Evolutionary conservation across 2,113 vertebrate species (phyloP).

Genomic region (Crotalus horridus): DNA sequence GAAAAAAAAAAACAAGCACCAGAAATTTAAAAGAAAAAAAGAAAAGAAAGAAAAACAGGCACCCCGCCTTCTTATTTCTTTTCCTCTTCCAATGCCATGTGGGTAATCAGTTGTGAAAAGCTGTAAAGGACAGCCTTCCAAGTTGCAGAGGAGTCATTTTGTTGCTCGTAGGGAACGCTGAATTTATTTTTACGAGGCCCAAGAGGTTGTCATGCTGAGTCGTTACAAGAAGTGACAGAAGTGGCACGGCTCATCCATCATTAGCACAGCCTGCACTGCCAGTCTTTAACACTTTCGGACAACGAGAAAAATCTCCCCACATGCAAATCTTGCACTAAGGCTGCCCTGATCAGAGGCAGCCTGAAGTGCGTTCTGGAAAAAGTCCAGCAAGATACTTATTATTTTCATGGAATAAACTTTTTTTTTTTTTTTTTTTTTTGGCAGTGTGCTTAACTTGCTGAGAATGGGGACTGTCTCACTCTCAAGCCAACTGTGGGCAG

Average conservation of each 20-base stretch:
- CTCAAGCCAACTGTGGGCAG: neutral
- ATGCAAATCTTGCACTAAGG: neutral
- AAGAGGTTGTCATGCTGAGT: constrained; percentile 45
- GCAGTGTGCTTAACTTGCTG: neutral
- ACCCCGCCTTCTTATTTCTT: neutral
- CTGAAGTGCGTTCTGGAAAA: neutral
- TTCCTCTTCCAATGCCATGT: accelerated
- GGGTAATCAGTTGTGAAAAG: neutral
- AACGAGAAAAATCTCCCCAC: constrained; percentile 17
- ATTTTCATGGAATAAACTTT: constrained; percentile 13
- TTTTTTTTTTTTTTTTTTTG: neutral
- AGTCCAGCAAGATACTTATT: constrained; percentile 9
- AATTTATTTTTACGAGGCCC: constrained; percentile 10
- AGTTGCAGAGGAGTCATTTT: neutral
- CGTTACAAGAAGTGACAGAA: constrained; percentile 61
- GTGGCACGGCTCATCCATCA: constrained; percentile 50
- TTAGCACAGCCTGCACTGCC: neutral
- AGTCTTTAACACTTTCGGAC: constrained; percentile 36
- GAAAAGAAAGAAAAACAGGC: neutral
- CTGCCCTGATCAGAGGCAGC: constrained; percentile 18
- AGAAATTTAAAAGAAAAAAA: neutral
- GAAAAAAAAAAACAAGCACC: neutral
- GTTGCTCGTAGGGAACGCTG: neutral
- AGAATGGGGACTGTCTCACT: neutral
- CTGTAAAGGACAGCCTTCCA: accelerated